Conservation (phyloP, 2,797 vertebrate species). For the Heteromormyrus szaboi region DNA sequence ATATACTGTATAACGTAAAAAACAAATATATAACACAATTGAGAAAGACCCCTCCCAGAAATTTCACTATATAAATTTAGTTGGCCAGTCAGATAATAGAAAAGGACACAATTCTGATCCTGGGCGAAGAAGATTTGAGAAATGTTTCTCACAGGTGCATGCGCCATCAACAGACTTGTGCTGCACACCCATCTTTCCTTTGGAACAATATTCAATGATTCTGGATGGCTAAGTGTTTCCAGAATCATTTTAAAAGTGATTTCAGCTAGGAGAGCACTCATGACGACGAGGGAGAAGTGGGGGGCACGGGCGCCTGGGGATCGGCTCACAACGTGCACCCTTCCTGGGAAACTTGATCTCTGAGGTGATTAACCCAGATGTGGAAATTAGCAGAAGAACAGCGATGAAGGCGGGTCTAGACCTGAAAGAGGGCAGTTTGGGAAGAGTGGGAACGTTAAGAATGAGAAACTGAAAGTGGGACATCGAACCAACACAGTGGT, state of each 20-base stretch:
- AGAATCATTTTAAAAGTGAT: background rate
- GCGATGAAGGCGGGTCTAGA: constrained; percentile 5
- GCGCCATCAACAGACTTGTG: background rate
- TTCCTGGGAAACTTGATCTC: background rate
- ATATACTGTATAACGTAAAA: background rate
- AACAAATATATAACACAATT: background rate
- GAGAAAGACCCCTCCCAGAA: background rate
- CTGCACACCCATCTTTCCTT: background rate
- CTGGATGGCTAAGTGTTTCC: background rate
- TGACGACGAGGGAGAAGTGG: background rate
- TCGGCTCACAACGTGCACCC: background rate
- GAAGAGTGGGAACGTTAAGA: constrained; percentile 14
- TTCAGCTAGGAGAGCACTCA: background rate
- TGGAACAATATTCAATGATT: background rate
- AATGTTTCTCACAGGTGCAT: background rate
- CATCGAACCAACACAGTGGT: background rate
- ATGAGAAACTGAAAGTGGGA: constrained; percentile 13
- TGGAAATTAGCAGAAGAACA: constrained; percentile 1
- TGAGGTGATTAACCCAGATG: constrained; percentile 19
- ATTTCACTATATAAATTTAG: background rate
- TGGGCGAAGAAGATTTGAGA: background rate
- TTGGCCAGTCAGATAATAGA: background rate
- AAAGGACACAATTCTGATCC: background rate
- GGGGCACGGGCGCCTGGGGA: background rate
- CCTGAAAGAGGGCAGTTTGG: constrained; percentile 9